These are phyloP conservation scores for Bradysia coprophila DNA, from an alignment of 1,140 invertebrate species.

Conservation along the genomic window DNA sequence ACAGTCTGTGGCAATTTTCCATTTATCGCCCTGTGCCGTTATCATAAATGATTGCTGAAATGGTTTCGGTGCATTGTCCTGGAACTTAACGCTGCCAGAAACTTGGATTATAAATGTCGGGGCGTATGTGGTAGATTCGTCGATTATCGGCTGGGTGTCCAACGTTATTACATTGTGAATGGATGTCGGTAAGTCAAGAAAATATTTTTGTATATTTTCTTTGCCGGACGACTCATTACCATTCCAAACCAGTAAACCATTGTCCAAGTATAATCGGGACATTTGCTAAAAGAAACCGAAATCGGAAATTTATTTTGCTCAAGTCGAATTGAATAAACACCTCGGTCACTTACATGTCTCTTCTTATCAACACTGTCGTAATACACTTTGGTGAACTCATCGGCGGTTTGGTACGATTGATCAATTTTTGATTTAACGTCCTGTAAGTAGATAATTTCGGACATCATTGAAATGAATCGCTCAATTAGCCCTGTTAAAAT, in stretches of 20 bases:
- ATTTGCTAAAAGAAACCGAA: slow-evolving; percentile 36
- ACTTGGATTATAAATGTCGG: slow-evolving; percentile 53
- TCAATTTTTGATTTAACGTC: slow-evolving; percentile 34
- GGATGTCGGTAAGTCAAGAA: slow-evolving; percentile 49
- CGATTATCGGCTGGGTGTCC: slow-evolving; percentile 59
- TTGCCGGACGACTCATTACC: slow-evolving; percentile 56
- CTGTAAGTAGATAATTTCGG: background rate
- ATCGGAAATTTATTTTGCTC: too few relatives aligned
- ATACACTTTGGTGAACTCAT: slow-evolving; percentile 65
- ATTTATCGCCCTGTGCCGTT: slow-evolving; percentile 63
- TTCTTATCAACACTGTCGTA: slow-evolving; percentile 66
- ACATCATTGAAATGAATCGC: background rate
- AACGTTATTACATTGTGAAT: slow-evolving; percentile 48
- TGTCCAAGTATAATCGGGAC: slow-evolving; percentile 57
- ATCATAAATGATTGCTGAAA: slow-evolving; percentile 71
- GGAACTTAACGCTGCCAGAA: slow-evolving; percentile 51
- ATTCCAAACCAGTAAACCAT: slow-evolving; percentile 68
- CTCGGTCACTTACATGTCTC: slow-evolving; percentile 50
- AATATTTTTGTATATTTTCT: slow-evolving; percentile 60
- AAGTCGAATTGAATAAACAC: too few relatives aligned
- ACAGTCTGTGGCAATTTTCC: slow-evolving; percentile 75
- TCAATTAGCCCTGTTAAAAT: background rate
- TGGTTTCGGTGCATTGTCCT: slow-evolving; percentile 30
- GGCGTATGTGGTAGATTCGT: slow-evolving; percentile 44
- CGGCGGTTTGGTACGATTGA: slow-evolving; percentile 51